A percentile compares a stretch with the other conserved stretches of the same genome.
These are phyloP conservation scores for Ceuthmochares aereus DNA, from an alignment of 2,113 vertebrate species.

Conservation along the genomic window DNA sequence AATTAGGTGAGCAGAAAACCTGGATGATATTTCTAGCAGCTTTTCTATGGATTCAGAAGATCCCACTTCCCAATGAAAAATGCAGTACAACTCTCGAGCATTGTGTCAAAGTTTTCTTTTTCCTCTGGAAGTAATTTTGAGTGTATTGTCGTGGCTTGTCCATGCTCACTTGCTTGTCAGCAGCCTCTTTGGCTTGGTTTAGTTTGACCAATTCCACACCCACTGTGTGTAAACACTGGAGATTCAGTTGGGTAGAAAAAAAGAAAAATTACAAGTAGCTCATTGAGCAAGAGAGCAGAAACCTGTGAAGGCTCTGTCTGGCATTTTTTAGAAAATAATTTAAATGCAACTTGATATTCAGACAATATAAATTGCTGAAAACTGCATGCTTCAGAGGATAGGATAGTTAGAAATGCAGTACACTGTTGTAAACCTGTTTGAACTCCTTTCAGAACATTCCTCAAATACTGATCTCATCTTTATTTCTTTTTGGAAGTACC, in stretches of 20 bases:
- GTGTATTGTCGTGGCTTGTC: neutral
- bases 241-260: neutral
- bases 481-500: neutral
- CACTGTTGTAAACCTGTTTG: neutral
- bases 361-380: neutral
- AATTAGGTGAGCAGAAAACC: neutral
- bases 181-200: conserved; percentile 12
- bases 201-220: conserved; percentile 5
- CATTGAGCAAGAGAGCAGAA: neutral
- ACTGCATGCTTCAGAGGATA: neutral
- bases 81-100: neutral
- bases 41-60: neutral
- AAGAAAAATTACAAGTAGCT: neutral
- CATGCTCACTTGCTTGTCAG: neutral
- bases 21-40: neutral
- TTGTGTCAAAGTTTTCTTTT: neutral
- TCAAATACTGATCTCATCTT: neutral
- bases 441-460: conserved; percentile 6
- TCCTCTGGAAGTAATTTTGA: neutral
- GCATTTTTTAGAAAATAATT: neutral
- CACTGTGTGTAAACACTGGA: conserved; percentile 18
- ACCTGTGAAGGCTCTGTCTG: neutral
- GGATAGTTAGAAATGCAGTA: neutral
- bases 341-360: neutral
- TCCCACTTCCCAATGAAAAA: neutral